Percentiles rank a stretch among this genome's conserved stretches.
These are phyloP conservation scores for Chaitophorus viminalis DNA, from an alignment of 2,888 invertebrate species.

Conservation along the genomic window DNA sequence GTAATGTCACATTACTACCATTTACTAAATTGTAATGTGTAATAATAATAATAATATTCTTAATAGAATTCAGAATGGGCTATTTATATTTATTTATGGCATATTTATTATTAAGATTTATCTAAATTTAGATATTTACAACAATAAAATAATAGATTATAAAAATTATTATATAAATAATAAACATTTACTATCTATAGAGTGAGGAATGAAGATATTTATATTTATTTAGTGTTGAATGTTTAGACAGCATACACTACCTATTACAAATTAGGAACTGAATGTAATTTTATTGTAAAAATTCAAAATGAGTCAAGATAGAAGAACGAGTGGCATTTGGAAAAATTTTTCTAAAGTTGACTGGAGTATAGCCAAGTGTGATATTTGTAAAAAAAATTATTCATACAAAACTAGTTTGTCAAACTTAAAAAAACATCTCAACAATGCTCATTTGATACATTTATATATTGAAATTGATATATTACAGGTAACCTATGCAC, in stretches of 20 bases:
- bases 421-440: constrained; percentile 15
- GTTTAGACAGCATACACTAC: background rate
- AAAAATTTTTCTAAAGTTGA: constrained; percentile 11
- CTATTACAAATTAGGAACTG: background rate
- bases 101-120: background rate
- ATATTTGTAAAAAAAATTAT: constrained; percentile 30
- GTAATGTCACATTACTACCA: background rate
- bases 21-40: background rate
- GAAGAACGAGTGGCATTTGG: constrained; percentile 16
- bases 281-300: background rate
- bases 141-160: background rate
- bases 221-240: background rate
- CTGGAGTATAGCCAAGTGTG: background rate
- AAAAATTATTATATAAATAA: background rate
- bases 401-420: background rate
- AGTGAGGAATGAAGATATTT: constrained; percentile 6
- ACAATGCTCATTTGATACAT: constrained; percentile 1
- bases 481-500: no score
- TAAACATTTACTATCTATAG: constrained; percentile 3
- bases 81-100: no score
- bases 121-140: background rate
- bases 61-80: no score
- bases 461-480: no score
- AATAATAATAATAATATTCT: background rate
- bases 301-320: constrained; percentile 17